A percentile compares a stretch with the other conserved stretches of the same genome.
Evolutionary conservation across 1,140 invertebrate species (phyloP).

Genomic region (Apolygus lucorum): DNA sequence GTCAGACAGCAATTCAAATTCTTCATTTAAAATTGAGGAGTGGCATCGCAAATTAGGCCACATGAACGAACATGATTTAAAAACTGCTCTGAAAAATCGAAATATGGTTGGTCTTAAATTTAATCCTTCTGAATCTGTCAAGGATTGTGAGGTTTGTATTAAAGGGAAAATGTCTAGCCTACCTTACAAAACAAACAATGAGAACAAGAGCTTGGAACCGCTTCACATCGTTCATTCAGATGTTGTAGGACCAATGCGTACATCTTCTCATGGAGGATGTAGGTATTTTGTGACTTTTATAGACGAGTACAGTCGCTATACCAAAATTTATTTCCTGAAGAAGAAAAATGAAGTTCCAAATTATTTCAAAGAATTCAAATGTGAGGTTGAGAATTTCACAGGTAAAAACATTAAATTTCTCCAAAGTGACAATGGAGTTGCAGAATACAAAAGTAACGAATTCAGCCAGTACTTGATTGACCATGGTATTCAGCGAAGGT

Average conservation of each 20-base stretch:
- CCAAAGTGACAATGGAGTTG: conserved; percentile 36
- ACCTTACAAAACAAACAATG: not conserved
- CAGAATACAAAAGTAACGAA: conserved; percentile 31
- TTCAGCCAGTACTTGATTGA: conserved; percentile 12
- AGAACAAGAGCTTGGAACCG: not conserved
- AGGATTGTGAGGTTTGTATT: not conserved
- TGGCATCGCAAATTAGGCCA: conserved; percentile 9
- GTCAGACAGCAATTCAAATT: too few relatives aligned
- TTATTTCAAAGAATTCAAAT: conserved; percentile 19
- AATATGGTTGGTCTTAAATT: not conserved
- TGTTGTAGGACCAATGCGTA: not conserved
- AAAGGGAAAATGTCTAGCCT: not conserved
- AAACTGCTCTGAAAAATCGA: not conserved
- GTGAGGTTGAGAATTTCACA: conserved; percentile 9
- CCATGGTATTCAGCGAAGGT: conserved; percentile 14
- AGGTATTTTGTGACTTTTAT: not conserved
- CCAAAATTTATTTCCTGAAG: not conserved
- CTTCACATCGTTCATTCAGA: not conserved
- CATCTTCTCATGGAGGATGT: not conserved
- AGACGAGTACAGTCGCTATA: not conserved
- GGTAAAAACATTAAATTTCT: conserved; percentile 27
- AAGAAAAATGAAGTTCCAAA: not conserved
- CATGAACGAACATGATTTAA: not conserved
- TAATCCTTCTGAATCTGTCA: conserved; percentile 15
- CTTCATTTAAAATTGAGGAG: not conserved